These are phyloP conservation scores for Furcula furcula DNA, from an alignment of 2,888 invertebrate genomes.

Conservation along the genomic window DNA sequence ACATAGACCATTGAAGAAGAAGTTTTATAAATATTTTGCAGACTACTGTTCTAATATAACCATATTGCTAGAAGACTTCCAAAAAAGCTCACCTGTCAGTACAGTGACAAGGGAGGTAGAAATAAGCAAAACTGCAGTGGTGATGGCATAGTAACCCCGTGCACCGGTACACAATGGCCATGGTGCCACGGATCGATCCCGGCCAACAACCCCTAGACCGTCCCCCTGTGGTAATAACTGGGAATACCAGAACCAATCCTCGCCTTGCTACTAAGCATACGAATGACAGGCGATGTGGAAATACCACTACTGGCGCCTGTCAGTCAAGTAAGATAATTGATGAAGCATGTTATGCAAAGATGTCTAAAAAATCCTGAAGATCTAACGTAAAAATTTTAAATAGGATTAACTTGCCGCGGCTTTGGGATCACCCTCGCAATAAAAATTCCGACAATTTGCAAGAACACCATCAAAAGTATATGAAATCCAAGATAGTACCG, in stretches of 20 bases:
- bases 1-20: too few relatives aligned
- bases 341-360: too few relatives aligned
- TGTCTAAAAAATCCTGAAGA: too few relatives aligned
- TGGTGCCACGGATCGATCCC: conserved; percentile 71
- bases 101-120: conserved; percentile 24
- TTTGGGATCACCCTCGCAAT: too few relatives aligned
- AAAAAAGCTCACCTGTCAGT: conserved; percentile 14
- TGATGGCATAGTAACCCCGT: conserved; percentile 63
- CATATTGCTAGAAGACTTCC: conserved; percentile 25
- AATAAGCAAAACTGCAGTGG: conserved; percentile 49
- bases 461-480: conserved; percentile 44
- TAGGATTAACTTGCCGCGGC: conserved; percentile 4
- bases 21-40: not conserved
- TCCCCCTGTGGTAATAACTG: conserved; percentile 71
- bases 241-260: conserved; percentile 70
- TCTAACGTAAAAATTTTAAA: not conserved
- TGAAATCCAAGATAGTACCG: conserved; percentile 33
- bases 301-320: conserved; percentile 62
- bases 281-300: conserved; percentile 45
- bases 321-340: too few relatives aligned
- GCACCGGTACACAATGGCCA: conserved; percentile 52
- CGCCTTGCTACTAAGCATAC: conserved; percentile 44
- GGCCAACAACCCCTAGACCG: conserved; percentile 73
- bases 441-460: conserved; percentile 32
- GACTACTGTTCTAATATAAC: not conserved